These are phyloP conservation scores for Ophion obscuratus DNA, from an alignment of 2,888 invertebrate species.

Conservation along the genomic window DNA sequence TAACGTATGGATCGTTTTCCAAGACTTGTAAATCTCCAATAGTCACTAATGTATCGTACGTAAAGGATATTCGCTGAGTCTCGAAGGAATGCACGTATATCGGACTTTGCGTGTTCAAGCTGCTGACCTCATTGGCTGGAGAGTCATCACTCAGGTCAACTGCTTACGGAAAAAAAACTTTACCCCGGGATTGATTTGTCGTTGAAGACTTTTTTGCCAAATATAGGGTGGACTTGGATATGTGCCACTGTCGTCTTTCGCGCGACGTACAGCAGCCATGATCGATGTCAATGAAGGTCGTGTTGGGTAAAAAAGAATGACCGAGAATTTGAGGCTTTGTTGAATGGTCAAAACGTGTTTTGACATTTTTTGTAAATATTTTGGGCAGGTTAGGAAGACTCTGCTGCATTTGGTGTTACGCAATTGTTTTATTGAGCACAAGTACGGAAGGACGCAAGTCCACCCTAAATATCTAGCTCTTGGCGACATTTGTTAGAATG, in stretches of 20 bases:
- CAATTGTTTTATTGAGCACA: too few relatives aligned
- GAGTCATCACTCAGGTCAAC: background rate
- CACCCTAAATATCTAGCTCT: background rate
- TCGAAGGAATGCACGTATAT: background rate
- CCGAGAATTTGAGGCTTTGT: too few relatives aligned
- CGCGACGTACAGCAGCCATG: too few relatives aligned
- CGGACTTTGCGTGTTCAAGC: background rate
- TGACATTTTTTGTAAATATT: too few relatives aligned
- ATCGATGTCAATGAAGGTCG: too few relatives aligned
- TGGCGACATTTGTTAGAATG: background rate
- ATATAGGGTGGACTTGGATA: background rate
- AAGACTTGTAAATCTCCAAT: conserved; percentile 68
- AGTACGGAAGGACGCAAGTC: too few relatives aligned
- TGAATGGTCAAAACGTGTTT: too few relatives aligned
- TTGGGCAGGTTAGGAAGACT: too few relatives aligned
- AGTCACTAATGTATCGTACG: conserved; percentile 23
- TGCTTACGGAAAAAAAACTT: background rate
- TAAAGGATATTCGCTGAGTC: background rate
- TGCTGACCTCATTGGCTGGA: background rate
- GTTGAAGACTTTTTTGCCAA: background rate
- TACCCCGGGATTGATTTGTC: background rate
- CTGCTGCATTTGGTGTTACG: too few relatives aligned
- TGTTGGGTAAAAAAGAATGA: too few relatives aligned
- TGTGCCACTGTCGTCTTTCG: too few relatives aligned
- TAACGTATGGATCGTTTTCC: conserved; percentile 60